Evolutionary conservation across 2,888 invertebrate genomes (phyloP).

Genomic region (Deilephila porcellus): DNA sequence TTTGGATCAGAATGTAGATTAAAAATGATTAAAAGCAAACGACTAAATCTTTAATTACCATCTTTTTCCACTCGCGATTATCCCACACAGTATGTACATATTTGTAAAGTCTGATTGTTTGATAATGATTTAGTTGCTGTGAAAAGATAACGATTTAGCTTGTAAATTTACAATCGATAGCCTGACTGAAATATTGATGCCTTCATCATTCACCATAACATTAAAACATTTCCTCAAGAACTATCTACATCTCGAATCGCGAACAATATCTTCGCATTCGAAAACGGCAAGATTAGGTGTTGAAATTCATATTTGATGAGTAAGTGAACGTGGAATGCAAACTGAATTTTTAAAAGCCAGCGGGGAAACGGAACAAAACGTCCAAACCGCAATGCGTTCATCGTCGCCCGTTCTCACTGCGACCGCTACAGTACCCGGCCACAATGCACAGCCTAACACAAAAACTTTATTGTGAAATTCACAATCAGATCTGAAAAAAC

Average conservation of each 20-base stretch:
- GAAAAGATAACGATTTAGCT: too few species aligned
- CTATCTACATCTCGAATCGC: not conserved
- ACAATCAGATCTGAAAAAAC: constrained; percentile 1
- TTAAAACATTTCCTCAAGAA: not conserved
- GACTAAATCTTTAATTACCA: too few species aligned
- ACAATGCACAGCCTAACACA: constrained; percentile 29
- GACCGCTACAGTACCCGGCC: constrained; percentile 42
- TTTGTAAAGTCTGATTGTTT: too few species aligned
- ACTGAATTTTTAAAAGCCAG: constrained; percentile 49
- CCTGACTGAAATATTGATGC: too few species aligned
- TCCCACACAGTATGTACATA: too few species aligned
- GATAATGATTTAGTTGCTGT: too few species aligned
- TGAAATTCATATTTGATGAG: constrained; percentile 32
- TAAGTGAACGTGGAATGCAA: constrained; percentile 44
- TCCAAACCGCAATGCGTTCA: constrained; percentile 46
- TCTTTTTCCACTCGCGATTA: too few species aligned
- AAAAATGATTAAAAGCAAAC: too few species aligned
- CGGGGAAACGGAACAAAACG: constrained; percentile 39
- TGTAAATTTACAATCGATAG: too few species aligned
- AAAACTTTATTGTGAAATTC: constrained; percentile 12
- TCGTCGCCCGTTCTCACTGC: constrained; percentile 29
- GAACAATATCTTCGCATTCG: not conserved
- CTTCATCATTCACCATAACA: not conserved
- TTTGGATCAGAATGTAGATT: too few species aligned
- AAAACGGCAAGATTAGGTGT: constrained; percentile 7